Percentiles rank a stretch among this genome's conserved stretches.
phyloP scores from a whole-genome alignment of 2,888 invertebrate genomes.

The Hyles lineata region DNA sequence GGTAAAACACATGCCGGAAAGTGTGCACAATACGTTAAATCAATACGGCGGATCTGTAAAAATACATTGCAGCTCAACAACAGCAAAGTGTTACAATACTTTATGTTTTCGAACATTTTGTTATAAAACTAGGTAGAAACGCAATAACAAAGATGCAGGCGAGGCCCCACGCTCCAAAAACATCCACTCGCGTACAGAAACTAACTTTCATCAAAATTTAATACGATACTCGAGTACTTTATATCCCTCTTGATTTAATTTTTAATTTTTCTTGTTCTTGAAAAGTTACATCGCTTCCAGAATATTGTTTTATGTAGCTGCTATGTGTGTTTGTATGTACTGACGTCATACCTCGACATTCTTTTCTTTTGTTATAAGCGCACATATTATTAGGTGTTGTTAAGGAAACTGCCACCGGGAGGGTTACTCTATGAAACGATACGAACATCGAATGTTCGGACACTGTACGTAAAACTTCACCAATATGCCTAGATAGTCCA shows the following conservation, averaged over 20 bases:
- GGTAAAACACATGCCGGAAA: too few relatives aligned
- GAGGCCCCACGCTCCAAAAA: background rate
- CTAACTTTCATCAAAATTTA: slow-evolving; percentile 22
- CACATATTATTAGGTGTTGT: too few relatives aligned
- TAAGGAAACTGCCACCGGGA: too few relatives aligned
- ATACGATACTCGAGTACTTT: slow-evolving; percentile 17
- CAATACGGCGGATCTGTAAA: background rate
- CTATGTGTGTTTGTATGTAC: background rate
- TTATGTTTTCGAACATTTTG: slow-evolving; percentile 1
- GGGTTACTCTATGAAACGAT: too few relatives aligned
- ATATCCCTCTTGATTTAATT: slow-evolving; percentile 10
- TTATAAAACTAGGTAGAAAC: slow-evolving; percentile 2
- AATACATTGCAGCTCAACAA: slow-evolving; percentile 3
- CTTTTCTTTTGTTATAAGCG: too few relatives aligned
- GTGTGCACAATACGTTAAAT: too few relatives aligned
- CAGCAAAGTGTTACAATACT: background rate
- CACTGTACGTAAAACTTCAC: too few relatives aligned
- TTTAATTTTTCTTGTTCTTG: slow-evolving; percentile 15
- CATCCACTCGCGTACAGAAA: slow-evolving; percentile 10
- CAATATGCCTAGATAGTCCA: too few relatives aligned
- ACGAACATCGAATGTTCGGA: too few relatives aligned
- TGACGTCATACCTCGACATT: too few relatives aligned
- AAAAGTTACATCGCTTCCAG: background rate
- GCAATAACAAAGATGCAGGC: slow-evolving; percentile 17
- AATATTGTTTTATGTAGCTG: background rate